A percentile compares a stretch with the other conserved stretches of the same genome.
phyloP scores from a whole-genome alignment of 1,140 invertebrate species.

The Drosophila elegans region DNA sequence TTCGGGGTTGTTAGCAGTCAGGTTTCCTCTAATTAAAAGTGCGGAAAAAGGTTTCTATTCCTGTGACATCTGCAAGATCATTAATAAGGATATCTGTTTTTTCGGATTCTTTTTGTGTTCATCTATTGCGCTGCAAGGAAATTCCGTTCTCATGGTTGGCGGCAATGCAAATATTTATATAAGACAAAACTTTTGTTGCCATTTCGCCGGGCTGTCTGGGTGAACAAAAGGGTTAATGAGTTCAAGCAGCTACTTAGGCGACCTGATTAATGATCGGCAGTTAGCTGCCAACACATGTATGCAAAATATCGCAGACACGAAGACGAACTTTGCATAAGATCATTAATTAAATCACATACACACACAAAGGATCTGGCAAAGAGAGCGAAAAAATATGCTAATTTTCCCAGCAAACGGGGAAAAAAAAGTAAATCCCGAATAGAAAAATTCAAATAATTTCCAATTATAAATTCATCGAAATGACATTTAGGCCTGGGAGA shows the following conservation, averaged over 20 bases:
- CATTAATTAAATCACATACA: conserved; percentile 72
- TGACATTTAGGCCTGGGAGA: conserved; percentile 74
- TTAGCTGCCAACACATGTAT: conserved; percentile 48
- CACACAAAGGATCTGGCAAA: conserved; percentile 42
- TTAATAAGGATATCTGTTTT: conserved; percentile 77
- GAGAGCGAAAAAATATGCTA: conserved; percentile 63
- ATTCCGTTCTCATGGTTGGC: conserved; percentile 41
- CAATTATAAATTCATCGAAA: conserved; percentile 85
- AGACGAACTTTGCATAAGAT: conserved; percentile 69
- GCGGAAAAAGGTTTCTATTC: conserved; percentile 35
- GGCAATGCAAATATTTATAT: conserved; percentile 83
- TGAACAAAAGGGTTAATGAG: conserved; percentile 84
- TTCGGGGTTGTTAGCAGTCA: conserved; percentile 53
- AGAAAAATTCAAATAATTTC: conserved; percentile 64
- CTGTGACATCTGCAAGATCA: conserved; percentile 53
- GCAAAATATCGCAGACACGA: conserved; percentile 52
- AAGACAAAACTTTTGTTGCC: conserved; percentile 66
- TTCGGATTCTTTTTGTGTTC: conserved; percentile 20
- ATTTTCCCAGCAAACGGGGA: conserved; percentile 26
- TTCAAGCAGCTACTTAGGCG: conserved; percentile 71
- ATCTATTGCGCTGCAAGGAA: conserved; percentile 34
- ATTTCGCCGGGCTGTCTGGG: conserved; percentile 48
- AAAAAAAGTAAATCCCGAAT: conserved; percentile 40
- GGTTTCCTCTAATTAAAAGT: conserved; percentile 71
- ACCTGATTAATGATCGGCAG: conserved; percentile 76